Evolutionary conservation across 2,888 invertebrate genomes (phyloP), one percentile per base, ranked within the genome.

Genomic region (Bhutanitis thaidina): DNA sequence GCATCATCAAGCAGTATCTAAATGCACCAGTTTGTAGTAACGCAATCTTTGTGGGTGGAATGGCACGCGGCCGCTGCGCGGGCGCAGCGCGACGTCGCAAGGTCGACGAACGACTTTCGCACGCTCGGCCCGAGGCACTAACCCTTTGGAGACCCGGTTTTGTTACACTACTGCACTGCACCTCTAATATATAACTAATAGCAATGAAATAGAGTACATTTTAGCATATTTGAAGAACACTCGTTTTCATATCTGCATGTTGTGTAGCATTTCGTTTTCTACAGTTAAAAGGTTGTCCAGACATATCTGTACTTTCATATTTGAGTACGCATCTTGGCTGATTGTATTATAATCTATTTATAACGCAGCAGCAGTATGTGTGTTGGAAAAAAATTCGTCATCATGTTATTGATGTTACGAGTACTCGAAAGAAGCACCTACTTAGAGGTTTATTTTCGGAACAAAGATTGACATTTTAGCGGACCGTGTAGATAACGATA

Each of bases 21-120:
- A 41, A 50, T 66, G 62, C 62, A 65, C 60, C 56, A 62, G 64
- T 64, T 64, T 59, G 61, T 62, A 62, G 63, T 61, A 57, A 62
- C 62, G 56, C 67, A 68, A 68, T 71, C 70, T 62, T 71, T 73
- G 80, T 81, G 76, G 84, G 83, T 73, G 82, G 83, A 86, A 84
- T 79, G 82, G 86, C 77, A 84, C 72, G 83, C 79, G 72, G 76
- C 58, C 60, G 59, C 61, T 56, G 56, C 62, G 72, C 71, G 75
- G 65, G 62, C 69, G 67, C 72, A 71, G 55, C 59, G 51, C 53
- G 53, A 58, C 43, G 54, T 57, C 58, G 82, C 87, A 87, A 87
- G 88, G 88, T 87, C 87, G 88, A 81, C 80, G 85, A 75, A 83
- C 88, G 88, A 87, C 88, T 87, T 88, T 88, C 88, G 88, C 86